A percentile compares a stretch with the other conserved stretches of the same genome.
phyloP scores from a whole-genome alignment of 1,140 invertebrate genomes.

The Plutomurus gul region DNA sequence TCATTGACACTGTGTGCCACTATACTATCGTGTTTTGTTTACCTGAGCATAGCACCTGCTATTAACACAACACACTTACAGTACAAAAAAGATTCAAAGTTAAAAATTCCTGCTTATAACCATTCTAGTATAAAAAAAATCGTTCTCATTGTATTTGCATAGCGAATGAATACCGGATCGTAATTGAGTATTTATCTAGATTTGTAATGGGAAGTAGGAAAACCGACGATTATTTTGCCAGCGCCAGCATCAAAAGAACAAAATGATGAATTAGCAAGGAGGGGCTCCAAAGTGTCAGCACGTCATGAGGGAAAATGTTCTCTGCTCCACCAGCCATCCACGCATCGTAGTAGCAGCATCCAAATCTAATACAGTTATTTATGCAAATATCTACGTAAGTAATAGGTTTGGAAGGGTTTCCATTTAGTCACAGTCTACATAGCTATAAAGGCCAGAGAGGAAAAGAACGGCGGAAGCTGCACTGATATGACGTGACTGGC shows the following conservation, averaged over 20 bases:
- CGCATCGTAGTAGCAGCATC: background rate
- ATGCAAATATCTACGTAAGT: slow-evolving; percentile 34
- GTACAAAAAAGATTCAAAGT: no score
- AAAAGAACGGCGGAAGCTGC: background rate
- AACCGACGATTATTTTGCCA: no score
- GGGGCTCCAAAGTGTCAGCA: slow-evolving; percentile 26
- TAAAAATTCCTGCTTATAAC: no score
- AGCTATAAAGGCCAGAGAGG: background rate
- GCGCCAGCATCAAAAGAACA: background rate
- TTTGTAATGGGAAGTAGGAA: no score
- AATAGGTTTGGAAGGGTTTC: slow-evolving; percentile 34
- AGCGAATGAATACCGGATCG: no score
- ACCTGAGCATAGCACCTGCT: no score
- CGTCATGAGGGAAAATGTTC: slow-evolving; percentile 16
- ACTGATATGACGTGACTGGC: background rate
- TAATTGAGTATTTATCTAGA: no score
- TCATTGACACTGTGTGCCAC: no score
- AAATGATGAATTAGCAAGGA: slow-evolving; percentile 28
- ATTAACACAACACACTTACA: no score
- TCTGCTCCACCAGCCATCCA: background rate
- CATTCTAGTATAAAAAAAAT: no score
- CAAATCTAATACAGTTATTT: slow-evolving; percentile 25
- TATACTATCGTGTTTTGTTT: no score
- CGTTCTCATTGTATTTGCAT: no score
- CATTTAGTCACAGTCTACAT: slow-evolving; percentile 23